Percentiles rank a stretch among this genome's conserved stretches.
Conservation (phyloP, 2,888 invertebrate species). For the Leucophenga maculata region DNA sequence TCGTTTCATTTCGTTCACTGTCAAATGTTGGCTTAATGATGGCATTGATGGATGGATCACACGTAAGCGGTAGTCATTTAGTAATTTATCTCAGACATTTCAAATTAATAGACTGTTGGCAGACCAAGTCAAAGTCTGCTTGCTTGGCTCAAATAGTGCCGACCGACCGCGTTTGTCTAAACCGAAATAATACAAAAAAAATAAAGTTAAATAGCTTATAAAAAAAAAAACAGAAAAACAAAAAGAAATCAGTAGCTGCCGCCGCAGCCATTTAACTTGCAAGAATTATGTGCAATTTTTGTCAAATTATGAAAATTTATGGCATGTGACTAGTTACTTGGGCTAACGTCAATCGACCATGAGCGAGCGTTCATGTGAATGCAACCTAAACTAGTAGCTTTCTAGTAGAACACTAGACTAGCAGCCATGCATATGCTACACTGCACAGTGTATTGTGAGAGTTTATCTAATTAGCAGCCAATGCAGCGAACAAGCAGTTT, state of each 20-base stretch:
- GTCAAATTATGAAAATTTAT: constrained; percentile 63
- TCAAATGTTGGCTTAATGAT: constrained; percentile 65
- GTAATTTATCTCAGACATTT: constrained; percentile 64
- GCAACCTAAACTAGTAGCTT: too few relatives aligned
- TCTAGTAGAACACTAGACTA: not conserved
- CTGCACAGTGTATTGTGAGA: constrained; percentile 49
- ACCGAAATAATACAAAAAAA: too few relatives aligned
- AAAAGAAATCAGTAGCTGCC: not conserved
- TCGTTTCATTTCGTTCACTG: constrained; percentile 51
- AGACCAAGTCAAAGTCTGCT: constrained; percentile 21
- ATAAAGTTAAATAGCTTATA: not conserved
- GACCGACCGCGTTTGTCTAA: not conserved
- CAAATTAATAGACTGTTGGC: constrained; percentile 59
- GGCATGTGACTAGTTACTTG: constrained; percentile 37
- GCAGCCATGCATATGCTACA: not conserved
- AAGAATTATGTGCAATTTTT: constrained; percentile 55
- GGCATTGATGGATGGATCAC: constrained; percentile 66
- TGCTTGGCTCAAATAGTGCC: not conserved
- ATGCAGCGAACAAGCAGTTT: constrained; percentile 1
- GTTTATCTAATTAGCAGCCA: constrained; percentile 50
- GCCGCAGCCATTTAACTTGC: constrained; percentile 22
- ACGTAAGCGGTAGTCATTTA: constrained; percentile 65
- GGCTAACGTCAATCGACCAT: constrained; percentile 13
- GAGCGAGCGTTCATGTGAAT: constrained; percentile 2
- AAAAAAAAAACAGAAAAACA: not conserved